Evolutionary conservation across 2,113 vertebrate species (phyloP), one percentile per base, ranked within the genome.

Genomic region (Perca flavescens): DNA sequence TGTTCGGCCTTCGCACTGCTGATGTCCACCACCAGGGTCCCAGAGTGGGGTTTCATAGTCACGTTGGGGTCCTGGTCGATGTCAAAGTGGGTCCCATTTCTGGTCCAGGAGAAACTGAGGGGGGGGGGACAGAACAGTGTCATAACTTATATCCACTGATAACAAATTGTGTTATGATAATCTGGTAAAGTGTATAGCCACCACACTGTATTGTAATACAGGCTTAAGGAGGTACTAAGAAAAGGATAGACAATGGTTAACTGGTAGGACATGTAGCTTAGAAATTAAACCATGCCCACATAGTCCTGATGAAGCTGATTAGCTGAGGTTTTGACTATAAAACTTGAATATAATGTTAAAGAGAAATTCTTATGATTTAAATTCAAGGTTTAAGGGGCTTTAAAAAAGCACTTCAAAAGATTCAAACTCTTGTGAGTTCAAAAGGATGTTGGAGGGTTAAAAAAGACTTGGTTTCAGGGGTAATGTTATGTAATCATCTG

Each of bases 81-180:
- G 91, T 99, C 97, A 91, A 97, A 99, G 94, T 99, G 97, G 58
- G 96, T 98, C 84, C 98, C 98, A 73, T 99, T 97, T 78, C 96
- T 96, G 0, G 97, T 99, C 98, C 98, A 99, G 54, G 97, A 98
- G 89, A 99, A 99, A 86, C 98, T 99, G 91, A 71, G 52, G 16
- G 4, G 61, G 4, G 61, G 3, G 50, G 9, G 43, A 2, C 7
- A 57, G 16, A 52, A 0, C 5, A 25, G 56, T 22, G 1, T 63
- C 19, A 49, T 2, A 63, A 65, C 25, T 50, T 5, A 65, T 49
- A 58, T 16, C 47, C 21, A 53, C 74, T 34, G 36, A 56, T 43
- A 21, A 58, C 11, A 43, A 25, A 52, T 5, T 14, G 49, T 54
- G 34, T 54, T 76, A 19, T 76, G 2, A 16, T 46, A 21, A 57